A percentile compares a stretch with the other conserved stretches of the same genome.
Conservation (phyloP, 2,113 vertebrate species). For the Notarius quadriscutis region DNA sequence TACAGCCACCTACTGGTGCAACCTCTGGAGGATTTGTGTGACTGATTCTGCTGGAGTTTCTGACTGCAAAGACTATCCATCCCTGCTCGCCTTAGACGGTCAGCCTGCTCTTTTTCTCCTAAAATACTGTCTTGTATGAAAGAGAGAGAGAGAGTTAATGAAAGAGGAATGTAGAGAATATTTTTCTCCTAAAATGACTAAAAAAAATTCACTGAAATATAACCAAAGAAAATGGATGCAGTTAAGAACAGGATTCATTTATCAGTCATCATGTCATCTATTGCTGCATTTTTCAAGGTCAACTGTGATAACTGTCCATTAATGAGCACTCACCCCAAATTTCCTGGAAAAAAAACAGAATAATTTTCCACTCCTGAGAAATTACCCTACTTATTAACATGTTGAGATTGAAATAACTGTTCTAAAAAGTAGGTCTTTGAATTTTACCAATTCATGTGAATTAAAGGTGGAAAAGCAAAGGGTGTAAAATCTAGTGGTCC, state of each 20-base stretch:
- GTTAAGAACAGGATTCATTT: not conserved
- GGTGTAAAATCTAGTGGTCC: not conserved
- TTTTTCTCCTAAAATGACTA: not conserved
- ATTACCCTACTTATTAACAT: conserved; percentile 67
- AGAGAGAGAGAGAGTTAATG: not conserved
- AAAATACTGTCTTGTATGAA: not conserved
- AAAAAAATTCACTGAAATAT: not conserved
- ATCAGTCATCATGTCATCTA: not conserved
- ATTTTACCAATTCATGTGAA: not conserved
- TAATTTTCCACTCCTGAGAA: not conserved
- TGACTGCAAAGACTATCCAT: conserved; percentile 94
- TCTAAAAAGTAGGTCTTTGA: not conserved
- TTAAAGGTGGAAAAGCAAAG: not conserved
- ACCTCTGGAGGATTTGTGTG: conserved; percentile 93
- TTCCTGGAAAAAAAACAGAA: not conserved
- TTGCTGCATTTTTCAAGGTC: not conserved
- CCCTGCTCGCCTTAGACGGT: conserved; percentile 94
- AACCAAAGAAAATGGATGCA: not conserved
- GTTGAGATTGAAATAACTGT: not conserved
- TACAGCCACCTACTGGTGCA: conserved; percentile 91
- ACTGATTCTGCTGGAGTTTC: conserved; percentile 93
- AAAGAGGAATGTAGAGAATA: not conserved
- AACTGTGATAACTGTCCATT: not conserved
- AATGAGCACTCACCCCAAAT: not conserved
- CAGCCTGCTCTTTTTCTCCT: conserved; percentile 59